phyloP scores from a whole-genome alignment of 2,888 invertebrate genomes.

The Ypsolopha scabrella region DNA sequence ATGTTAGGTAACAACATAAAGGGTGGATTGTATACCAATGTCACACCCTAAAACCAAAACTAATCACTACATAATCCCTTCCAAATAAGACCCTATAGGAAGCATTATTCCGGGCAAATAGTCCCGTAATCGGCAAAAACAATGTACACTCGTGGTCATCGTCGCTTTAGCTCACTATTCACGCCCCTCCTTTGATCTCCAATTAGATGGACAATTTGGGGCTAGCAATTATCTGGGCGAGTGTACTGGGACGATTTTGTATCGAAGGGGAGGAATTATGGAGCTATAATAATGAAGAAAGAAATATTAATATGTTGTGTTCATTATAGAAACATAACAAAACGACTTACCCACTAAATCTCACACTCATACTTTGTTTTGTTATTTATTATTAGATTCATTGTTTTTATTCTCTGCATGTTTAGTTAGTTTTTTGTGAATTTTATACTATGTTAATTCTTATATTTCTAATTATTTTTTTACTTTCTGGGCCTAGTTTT shows the following conservation, averaged over 20 bases:
- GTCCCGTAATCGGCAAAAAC: constrained; percentile 58
- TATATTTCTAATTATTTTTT: no score
- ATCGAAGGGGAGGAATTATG: constrained; percentile 13
- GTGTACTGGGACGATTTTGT: constrained; percentile 5
- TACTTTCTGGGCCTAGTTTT: no score
- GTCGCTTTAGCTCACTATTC: constrained; percentile 10
- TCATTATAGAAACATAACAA: no score
- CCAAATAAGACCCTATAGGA: neutral
- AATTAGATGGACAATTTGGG: constrained; percentile 70
- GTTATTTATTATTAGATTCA: no score
- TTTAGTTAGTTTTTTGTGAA: no score
- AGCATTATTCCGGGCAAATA: constrained; percentile 57
- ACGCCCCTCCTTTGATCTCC: constrained; percentile 65
- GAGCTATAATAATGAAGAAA: neutral
- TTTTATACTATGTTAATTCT: no score
- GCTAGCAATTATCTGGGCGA: constrained; percentile 39
- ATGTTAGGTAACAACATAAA: no score
- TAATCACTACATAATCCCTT: constrained; percentile 6
- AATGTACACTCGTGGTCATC: constrained; percentile 42
- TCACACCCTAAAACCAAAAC: constrained; percentile 7
- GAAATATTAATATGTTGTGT: no score
- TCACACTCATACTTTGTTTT: no score
- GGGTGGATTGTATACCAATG: no score
- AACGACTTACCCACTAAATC: no score
- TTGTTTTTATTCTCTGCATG: no score